These are phyloP conservation scores for Girardia tigrina DNA, from an alignment of 2,888 invertebrate genomes.

Conservation along the genomic window DNA sequence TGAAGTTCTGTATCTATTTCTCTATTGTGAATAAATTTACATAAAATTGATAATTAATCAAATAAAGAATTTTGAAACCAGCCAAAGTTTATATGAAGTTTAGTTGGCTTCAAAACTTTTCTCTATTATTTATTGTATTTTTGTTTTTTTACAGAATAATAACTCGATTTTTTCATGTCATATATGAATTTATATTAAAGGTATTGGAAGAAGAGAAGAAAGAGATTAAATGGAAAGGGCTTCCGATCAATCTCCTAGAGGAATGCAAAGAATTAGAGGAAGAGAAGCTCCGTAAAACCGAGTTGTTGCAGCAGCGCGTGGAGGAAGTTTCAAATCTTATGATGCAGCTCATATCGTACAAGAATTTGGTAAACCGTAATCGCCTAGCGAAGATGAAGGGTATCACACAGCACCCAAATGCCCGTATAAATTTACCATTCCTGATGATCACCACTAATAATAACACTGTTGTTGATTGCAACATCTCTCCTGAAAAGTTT, in stretches of 20 bases:
- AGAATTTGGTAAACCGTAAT: slow-evolving; percentile 85
- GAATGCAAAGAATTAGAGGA: slow-evolving; percentile 63
- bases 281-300: slow-evolving; percentile 30
- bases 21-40: no score
- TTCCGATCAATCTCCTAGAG: slow-evolving; percentile 86
- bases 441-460: slow-evolving; percentile 95
- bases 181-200: no score
- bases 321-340: slow-evolving; percentile 1
- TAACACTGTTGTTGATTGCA: slow-evolving; percentile 92
- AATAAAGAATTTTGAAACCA: no score
- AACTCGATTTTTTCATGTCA: no score
- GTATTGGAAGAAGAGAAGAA: slow-evolving; percentile 99
- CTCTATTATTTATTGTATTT: no score
- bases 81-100: no score
- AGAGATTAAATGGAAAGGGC: slow-evolving; percentile 93
- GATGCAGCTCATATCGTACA: slow-evolving; percentile 82
- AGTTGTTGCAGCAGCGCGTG: not conserved
- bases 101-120: no score
- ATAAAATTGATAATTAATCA: no score
- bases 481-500: slow-evolving; percentile 97
- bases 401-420: slow-evolving; percentile 51
- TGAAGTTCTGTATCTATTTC: no score
- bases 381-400: slow-evolving; percentile 65
- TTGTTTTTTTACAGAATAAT: no score
- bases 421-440: slow-evolving; percentile 77